A percentile compares a stretch with the other conserved stretches of the same genome.
Evolutionary conservation across 92 coral and sea anemone genomes (phyloP).

Genomic region (Hydrozoanthus gracilis): DNA sequence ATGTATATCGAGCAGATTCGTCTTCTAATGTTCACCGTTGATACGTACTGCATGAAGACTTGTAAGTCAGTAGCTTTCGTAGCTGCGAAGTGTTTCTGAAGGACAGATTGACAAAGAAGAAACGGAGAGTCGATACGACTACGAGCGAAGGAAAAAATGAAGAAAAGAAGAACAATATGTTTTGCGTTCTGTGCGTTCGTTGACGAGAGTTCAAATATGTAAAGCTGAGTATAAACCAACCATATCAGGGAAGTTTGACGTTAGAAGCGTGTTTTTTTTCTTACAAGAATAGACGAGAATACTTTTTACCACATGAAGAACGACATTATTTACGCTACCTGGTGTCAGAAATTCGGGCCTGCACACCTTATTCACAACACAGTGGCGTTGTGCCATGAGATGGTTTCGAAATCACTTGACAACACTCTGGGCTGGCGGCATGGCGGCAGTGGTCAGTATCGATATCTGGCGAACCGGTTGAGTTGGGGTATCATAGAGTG

Average conservation of each 20-base stretch:
- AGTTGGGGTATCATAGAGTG: slow-evolving; percentile 11
- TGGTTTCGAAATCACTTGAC: not conserved
- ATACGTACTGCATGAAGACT: too few species aligned
- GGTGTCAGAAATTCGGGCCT: not conserved
- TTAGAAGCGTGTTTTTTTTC: not conserved
- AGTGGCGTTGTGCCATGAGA: not conserved
- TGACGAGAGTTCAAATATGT: too few species aligned
- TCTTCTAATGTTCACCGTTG: too few species aligned
- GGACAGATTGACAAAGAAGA: not conserved
- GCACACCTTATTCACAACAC: not conserved
- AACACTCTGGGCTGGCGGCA: not conserved
- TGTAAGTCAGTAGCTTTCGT: not conserved
- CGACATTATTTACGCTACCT: not conserved
- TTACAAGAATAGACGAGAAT: not conserved
- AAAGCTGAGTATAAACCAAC: not conserved
- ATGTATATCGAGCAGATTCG: too few species aligned
- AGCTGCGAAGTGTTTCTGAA: not conserved
- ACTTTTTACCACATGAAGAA: not conserved
- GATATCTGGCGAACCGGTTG: not conserved
- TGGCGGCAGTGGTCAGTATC: slow-evolving; percentile 6
- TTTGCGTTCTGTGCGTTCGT: not conserved
- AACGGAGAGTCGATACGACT: not conserved
- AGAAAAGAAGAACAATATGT: not conserved
- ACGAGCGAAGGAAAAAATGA: not conserved
- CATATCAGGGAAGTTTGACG: not conserved